Evolutionary conservation across 2,113 vertebrate genomes (phyloP).

Genomic region (Lutjanus erythropterus): DNA sequence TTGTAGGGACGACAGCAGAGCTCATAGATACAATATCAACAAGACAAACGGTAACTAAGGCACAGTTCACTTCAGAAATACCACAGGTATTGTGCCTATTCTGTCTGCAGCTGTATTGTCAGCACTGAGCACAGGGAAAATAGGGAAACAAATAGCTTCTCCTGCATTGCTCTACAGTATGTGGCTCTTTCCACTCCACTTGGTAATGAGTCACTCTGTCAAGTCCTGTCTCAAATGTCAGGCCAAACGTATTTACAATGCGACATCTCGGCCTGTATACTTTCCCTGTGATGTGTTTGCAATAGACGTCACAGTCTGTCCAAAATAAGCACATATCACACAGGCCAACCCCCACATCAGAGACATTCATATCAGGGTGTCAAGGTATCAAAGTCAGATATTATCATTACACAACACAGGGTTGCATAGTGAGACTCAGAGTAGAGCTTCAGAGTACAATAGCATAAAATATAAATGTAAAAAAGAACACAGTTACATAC

Average conservation of each 20-base stretch:
- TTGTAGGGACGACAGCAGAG: constrained; percentile 50
- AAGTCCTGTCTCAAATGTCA: constrained; percentile 63
- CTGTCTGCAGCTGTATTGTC: constrained; percentile 71
- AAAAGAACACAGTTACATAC: no score
- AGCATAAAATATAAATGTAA: no score
- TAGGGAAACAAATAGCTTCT: constrained; percentile 58
- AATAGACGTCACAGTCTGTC: not conserved
- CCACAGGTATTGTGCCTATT: constrained; percentile 66
- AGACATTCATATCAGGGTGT: not conserved
- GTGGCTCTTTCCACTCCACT: constrained; percentile 49
- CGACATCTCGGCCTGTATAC: constrained; percentile 27
- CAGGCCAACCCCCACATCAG: not conserved
- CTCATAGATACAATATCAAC: constrained; percentile 58
- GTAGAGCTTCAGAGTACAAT: no score
- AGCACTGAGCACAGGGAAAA: constrained; percentile 50
- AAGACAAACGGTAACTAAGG: constrained; percentile 67
- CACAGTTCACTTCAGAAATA: constrained; percentile 57
- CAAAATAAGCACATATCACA: not conserved
- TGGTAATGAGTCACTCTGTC: constrained; percentile 72
- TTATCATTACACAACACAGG: no score
- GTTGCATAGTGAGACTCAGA: no score
- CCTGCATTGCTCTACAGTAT: constrained; percentile 35
- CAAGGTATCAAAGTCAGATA: no score
- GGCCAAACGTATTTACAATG: constrained; percentile 31
- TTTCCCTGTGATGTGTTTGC: constrained; percentile 36